Percentiles rank a stretch among this genome's conserved stretches.
Evolutionary conservation across 2,888 invertebrate genomes (phyloP).

Genomic region (Drosophila niveifrons): DNA sequence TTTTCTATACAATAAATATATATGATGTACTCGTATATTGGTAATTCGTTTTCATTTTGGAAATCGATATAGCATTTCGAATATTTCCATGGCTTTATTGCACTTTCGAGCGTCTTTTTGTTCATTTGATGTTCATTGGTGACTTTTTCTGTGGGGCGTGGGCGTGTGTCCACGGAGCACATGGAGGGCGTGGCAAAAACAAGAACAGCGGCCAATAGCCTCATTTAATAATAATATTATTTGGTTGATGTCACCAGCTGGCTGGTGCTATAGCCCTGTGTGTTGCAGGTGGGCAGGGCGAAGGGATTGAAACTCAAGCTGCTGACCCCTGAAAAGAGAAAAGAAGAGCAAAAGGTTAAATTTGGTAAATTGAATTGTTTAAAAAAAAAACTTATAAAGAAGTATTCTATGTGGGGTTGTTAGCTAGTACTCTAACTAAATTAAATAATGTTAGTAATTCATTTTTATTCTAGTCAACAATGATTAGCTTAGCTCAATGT

Average conservation of each 20-base stretch:
- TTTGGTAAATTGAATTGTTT: neutral
- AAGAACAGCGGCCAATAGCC: conserved; percentile 47
- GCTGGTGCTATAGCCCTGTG: conserved; percentile 92
- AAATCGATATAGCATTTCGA: conserved; percentile 42
- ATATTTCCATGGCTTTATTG: conserved; percentile 68
- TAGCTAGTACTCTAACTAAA: no score
- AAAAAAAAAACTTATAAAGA: no score
- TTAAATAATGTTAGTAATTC: no score
- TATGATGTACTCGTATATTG: conserved; percentile 28
- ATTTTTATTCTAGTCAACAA: no score
- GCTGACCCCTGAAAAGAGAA: conserved; percentile 88
- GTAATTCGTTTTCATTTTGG: conserved; percentile 52
- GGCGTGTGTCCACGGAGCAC: conserved; percentile 20
- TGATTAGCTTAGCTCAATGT: neutral
- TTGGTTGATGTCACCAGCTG: conserved; percentile 92
- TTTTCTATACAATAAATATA: conserved; percentile 52
- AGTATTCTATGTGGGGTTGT: no score
- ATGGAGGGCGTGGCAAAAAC: conserved; percentile 8
- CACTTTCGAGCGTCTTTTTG: conserved; percentile 73
- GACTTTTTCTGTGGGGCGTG: conserved; percentile 25
- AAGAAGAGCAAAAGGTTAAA: neutral
- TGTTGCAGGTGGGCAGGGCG: conserved; percentile 94
- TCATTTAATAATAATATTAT: conserved; percentile 86
- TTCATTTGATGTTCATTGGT: conserved; percentile 43
- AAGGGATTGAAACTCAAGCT: conserved; percentile 97